Conservation (phyloP, 2,113 vertebrate species). For the Corvus cornix region DNA sequence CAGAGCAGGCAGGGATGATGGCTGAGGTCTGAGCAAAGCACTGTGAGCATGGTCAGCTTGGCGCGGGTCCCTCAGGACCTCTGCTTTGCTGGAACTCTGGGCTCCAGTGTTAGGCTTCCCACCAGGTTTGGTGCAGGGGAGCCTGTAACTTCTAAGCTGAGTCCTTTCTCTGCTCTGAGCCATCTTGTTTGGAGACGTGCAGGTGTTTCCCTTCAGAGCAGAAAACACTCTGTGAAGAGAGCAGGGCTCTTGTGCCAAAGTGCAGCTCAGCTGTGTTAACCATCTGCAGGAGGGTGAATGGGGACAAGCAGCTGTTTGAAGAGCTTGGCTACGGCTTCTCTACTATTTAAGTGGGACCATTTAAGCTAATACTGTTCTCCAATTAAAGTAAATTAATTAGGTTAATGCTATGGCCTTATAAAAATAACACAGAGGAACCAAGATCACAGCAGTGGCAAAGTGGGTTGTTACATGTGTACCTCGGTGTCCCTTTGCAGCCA, state of each 20-base stretch:
- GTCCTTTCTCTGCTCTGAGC: background rate
- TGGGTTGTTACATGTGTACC: background rate
- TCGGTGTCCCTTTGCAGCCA: background rate
- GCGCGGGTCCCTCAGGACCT: background rate
- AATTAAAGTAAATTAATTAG: conserved; percentile 13
- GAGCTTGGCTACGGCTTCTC: background rate
- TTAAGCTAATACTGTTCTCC: background rate
- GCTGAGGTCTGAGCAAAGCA: background rate
- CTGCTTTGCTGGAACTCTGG: background rate
- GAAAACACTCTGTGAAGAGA: background rate
- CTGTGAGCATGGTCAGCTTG: background rate
- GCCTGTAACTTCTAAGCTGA: background rate
- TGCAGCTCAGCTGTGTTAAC: background rate
- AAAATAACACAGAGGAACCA: background rate
- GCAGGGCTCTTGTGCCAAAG: background rate
- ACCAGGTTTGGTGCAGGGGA: background rate
- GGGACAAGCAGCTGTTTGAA: background rate
- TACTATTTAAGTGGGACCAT: background rate
- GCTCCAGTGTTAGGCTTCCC: background rate
- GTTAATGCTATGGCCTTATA: background rate
- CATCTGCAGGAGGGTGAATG: background rate
- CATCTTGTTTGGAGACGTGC: background rate
- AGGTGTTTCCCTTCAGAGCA: conserved; percentile 61
- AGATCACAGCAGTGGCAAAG: background rate
- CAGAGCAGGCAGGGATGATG: rapidly evolving